phyloP scores from a whole-genome alignment of 2,797 vertebrate genomes.

The Pygocentrus nattereri region DNA sequence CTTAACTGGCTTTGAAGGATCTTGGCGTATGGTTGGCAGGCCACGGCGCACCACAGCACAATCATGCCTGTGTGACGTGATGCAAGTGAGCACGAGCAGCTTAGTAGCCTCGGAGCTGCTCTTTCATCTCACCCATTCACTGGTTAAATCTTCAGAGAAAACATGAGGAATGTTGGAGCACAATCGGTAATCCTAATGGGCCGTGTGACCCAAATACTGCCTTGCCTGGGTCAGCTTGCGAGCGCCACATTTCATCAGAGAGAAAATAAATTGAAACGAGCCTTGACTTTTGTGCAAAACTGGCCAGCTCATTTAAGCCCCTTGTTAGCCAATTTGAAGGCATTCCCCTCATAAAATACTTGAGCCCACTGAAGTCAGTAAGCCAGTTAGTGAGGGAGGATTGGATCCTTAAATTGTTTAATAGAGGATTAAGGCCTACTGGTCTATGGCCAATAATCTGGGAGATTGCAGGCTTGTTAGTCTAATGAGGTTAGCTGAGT shows the following conservation, averaged over 20 bases:
- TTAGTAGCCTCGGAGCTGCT: conserved; percentile 55
- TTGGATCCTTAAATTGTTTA: conserved; percentile 71
- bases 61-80: conserved; percentile 59
- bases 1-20: conserved; percentile 19
- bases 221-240: conserved; percentile 48
- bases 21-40: conserved; percentile 21
- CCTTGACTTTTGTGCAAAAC: conserved; percentile 60
- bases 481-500: conserved; percentile 67
- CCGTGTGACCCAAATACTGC: conserved; percentile 56
- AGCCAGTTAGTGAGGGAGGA: conserved; percentile 68
- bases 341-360: conserved; percentile 58
- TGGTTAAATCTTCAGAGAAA: conserved; percentile 62
- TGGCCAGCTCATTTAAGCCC: conserved; percentile 62
- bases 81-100: conserved; percentile 50
- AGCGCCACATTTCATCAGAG: conserved; percentile 46
- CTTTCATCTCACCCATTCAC: conserved; percentile 48
- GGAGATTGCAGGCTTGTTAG: conserved; percentile 73
- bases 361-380: conserved; percentile 69
- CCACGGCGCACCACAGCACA: conserved; percentile 44
- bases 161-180: conserved; percentile 54
- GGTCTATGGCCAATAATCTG: conserved; percentile 74
- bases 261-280: conserved; percentile 45
- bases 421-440: conserved; percentile 69
- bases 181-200: conserved; percentile 67
- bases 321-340: conserved; percentile 62